Conservation (phyloP, 2,888 invertebrate genomes). For the Ypsolopha sequella region DNA sequence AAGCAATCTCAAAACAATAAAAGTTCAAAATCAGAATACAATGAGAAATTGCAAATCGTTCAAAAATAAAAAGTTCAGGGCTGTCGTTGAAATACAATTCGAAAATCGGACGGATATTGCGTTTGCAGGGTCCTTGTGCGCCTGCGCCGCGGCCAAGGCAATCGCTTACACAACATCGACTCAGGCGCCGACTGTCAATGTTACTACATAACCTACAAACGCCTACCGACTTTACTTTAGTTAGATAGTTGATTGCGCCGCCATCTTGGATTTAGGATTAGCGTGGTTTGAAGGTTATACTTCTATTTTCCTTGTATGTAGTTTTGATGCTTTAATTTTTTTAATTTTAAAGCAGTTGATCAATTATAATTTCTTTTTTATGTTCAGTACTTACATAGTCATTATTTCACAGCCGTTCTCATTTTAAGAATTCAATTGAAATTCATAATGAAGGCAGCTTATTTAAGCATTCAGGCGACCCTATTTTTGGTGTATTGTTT, state of each 20-base stretch:
- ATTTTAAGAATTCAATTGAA: no score
- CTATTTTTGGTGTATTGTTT: no score
- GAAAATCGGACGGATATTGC: slow-evolving; percentile 8
- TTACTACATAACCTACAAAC: slow-evolving; percentile 51
- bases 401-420: no score
- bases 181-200: slow-evolving; percentile 49
- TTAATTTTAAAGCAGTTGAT: no score
- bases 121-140: slow-evolving; percentile 37
- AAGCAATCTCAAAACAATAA: neutral
- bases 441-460: no score
- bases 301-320: slow-evolving; percentile 1
- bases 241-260: slow-evolving; percentile 6
- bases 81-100: neutral
- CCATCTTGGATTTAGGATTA: slow-evolving; percentile 18
- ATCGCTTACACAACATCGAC: slow-evolving; percentile 30
- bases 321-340: neutral
- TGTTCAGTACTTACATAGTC: no score
- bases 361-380: no score
- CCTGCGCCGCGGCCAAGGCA: slow-evolving; percentile 43
- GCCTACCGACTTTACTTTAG: slow-evolving; percentile 9
- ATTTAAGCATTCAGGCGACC: no score
- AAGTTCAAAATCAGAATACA: slow-evolving; percentile 2
- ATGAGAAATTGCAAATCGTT: neutral
- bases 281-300: slow-evolving; percentile 1
- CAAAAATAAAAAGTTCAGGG: neutral